Evolutionary conservation across 2,888 invertebrate species (phyloP), one percentile per base, ranked within the genome.

Genomic region (Auanema freiburgensis): DNA sequence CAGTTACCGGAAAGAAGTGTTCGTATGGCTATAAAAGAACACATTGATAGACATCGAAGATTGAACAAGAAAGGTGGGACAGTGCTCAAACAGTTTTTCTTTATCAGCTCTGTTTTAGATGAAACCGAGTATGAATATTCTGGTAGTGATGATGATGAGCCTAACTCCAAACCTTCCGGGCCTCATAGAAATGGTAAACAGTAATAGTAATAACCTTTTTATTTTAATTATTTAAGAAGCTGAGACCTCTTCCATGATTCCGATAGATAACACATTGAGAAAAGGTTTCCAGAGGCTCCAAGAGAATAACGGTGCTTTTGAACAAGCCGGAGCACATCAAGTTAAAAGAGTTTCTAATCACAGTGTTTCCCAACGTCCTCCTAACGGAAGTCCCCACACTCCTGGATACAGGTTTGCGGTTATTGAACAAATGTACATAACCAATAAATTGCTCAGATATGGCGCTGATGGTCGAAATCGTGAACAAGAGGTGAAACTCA

Each of bases 211-310:
- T 43, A 10, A 18, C 21, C 4, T 46, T 21, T 46, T 10, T 46
- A 3, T 46, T 46, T 3, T 5, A 46, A 16, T 46, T 46, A 5
- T 46, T 46, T 46, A 3, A 18, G 46, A 18, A 18, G 54, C 68
- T 0, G 76, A 74, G 43, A 59, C 67, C 33, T 65, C 86, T 69
- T 94, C 93, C 67, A 94, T 95, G 82, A 91, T 96, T 74, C 92
- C 92, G 85, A 90, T 90, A 58, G 96, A 96, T 61, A 94, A 96
- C 85, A 98, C 97, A 12, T 88, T 98, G 67, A 89, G 96, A 51
- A 89, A 96, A 66, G 97, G 97, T 87, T 98, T 98, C 89, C 94
- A 95, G 85, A 93, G 95, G 86, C 93, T 97, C 78, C 97, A 97
- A 86, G 93, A 84, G 66, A 72, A 64, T 54, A 74, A 72, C 59